Evolutionary conservation across 2,113 vertebrate genomes (phyloP), one percentile per base, ranked within the genome.

Genomic region (Xyrauchen texanus): DNA sequence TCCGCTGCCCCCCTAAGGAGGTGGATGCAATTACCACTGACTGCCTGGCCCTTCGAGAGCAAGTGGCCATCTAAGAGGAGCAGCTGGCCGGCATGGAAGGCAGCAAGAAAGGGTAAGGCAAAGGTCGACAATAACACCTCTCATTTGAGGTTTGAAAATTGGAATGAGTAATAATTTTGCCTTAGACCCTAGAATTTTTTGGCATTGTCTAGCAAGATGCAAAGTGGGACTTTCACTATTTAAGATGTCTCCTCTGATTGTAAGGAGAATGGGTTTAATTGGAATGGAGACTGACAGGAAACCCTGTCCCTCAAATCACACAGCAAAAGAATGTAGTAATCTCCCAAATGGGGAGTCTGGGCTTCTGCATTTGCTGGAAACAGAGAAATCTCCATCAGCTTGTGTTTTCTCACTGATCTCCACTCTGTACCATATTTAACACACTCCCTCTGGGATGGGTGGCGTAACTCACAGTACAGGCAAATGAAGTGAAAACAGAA

Each of bases 41-140:
- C 79, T 93, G 91, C 81, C 88, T 93, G 88, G 91, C 90, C 2
- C 86, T 93, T 83, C 90, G 87, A 87, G 91, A 93, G 71, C 92
- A 90, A 90, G 90, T 87, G 62, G 81, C 81, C 71, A 90, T 93
- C 86, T 93, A 91, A 8, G 87, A 93, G 80, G 83, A 90, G 83
- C 90, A 93, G 91, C 90, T 93, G 84, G 87, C 83, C 77, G 49
- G 85, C 71, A 82, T 91, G 90, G 89, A 91, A 82, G 84, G 72
- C 84, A 89, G 83, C 92, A 92, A 12, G 81, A 81, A 44, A 80
- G 15, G 89, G 92, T 93, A 72, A 86, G 77, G 73, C 13, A 12
- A 52, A 10, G 13, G 9, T 4, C 51, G 3, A 4, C 45, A 62
- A 51, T 52, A 13, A 60, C 21, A 60, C 49, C 52, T 34, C 42